Percentiles rank a stretch among this genome's conserved stretches.
Evolutionary conservation across 2,888 invertebrate species (phyloP).

Genomic region (Pyrrhia umbra): DNA sequence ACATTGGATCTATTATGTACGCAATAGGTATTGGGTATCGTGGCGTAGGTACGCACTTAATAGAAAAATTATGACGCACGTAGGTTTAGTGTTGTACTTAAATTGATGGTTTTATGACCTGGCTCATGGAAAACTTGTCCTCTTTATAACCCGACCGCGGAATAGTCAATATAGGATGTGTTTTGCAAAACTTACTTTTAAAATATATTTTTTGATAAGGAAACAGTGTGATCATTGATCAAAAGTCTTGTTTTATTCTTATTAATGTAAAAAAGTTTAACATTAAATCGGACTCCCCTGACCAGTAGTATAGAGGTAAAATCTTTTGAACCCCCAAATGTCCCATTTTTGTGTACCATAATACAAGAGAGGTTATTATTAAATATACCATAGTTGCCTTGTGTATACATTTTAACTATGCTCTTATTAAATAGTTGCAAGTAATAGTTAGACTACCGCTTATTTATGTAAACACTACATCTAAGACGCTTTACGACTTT

Average conservation of each 20-base stretch:
- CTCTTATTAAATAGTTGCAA: no score
- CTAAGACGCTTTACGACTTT: conserved; percentile 17
- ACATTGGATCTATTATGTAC: conserved; percentile 57
- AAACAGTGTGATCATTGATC: no score
- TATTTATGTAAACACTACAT: conserved; percentile 26
- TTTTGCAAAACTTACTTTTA: neutral
- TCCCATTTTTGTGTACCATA: no score
- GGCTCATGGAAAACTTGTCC: neutral
- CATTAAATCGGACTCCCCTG: no score
- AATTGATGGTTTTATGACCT: neutral
- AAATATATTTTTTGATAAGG: neutral
- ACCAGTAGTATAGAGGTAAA: no score
- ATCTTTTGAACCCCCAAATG: no score
- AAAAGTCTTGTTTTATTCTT: no score
- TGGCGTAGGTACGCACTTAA: conserved; percentile 13
- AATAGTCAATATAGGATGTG: neutral
- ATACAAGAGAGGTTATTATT: no score
- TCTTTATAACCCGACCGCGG: neutral
- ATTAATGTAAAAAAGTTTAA: no score
- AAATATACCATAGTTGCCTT: no score
- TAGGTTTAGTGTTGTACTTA: neutral
- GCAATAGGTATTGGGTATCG: conserved; percentile 34
- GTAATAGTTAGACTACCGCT: neutral
- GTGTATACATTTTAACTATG: no score
- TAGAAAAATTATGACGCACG: conserved; percentile 27